These are phyloP conservation scores for Lamellibrachia luymesi DNA, from an alignment of 1,140 invertebrate species.

Conservation along the genomic window DNA sequence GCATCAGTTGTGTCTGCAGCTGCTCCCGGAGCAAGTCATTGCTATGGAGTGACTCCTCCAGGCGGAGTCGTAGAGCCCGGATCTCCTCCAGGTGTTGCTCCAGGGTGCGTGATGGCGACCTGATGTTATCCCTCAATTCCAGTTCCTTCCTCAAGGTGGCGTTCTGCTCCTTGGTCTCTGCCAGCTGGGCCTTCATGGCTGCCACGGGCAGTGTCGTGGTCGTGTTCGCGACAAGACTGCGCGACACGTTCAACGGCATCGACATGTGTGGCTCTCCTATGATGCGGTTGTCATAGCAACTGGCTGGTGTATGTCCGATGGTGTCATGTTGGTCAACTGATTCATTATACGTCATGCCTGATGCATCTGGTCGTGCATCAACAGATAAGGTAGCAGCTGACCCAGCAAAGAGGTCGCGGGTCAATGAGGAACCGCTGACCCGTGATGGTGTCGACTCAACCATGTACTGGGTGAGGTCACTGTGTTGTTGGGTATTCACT, in stretches of 20 bases:
- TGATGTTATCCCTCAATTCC: constrained; percentile 34
- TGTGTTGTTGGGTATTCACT: not conserved
- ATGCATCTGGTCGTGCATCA: not conserved
- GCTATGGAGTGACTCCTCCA: constrained; percentile 51
- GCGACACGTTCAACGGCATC: not conserved
- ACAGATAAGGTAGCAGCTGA: not conserved
- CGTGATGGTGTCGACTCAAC: not conserved
- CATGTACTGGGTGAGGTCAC: not conserved
- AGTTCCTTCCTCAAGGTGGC: constrained; percentile 55
- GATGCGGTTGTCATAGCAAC: not conserved
- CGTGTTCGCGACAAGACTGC: not conserved
- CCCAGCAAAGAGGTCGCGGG: not conserved
- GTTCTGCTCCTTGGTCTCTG: constrained; percentile 53
- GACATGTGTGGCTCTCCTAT: not conserved
- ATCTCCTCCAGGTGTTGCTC: constrained; percentile 54
- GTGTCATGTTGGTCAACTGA: not conserved
- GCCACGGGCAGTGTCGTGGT: not conserved
- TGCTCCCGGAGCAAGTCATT: constrained; percentile 51
- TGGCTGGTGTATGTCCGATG: not conserved
- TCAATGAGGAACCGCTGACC: not conserved
- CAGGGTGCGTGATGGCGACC: constrained; percentile 30
- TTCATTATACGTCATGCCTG: not conserved
- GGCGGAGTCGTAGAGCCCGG: constrained; percentile 43
- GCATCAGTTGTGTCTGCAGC: constrained; percentile 36
- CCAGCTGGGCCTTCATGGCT: constrained; percentile 23